Evolutionary conservation across 23 tunicate genomes (phyloP).

Genomic region (Styela clava): DNA sequence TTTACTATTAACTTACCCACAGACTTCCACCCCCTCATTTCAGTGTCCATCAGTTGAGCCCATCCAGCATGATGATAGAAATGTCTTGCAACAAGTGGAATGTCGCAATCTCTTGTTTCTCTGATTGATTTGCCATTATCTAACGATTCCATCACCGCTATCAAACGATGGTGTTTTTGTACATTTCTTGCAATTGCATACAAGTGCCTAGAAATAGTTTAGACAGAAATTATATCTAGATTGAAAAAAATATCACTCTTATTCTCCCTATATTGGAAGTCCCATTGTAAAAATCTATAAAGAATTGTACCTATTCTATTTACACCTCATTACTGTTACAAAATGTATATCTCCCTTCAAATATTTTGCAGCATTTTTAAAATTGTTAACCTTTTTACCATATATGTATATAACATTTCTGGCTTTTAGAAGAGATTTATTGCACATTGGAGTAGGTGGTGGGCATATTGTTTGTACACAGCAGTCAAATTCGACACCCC

Average conservation of each 20-base stretch:
- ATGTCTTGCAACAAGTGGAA: conserved; percentile 95
- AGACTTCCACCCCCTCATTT: conserved; percentile 98
- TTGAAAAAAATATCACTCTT: no score
- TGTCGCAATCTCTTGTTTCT: conserved; percentile 94
- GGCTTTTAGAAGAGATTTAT: background rate
- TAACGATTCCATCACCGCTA: conserved; percentile 95
- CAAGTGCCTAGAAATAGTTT: conserved; percentile 51
- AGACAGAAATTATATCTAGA: background rate
- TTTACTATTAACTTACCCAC: no score
- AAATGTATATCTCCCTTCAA: no score
- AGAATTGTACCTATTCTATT: no score
- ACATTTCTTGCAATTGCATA: conserved; percentile 95
- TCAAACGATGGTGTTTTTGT: conserved; percentile 89
- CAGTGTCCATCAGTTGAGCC: conserved; percentile 81
- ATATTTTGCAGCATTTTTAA: no score
- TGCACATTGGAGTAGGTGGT: background rate
- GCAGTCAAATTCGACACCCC: no score
- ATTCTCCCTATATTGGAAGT: no score
- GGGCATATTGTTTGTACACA: no score
- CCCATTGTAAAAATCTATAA: no score
- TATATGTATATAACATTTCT: background rate
- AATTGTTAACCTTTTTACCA: background rate
- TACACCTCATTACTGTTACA: no score
- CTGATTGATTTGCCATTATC: conserved; percentile 96
- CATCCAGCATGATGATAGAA: conserved; percentile 99